Percentiles rank a stretch among this genome's conserved stretches.
Conservation (phyloP, 2,888 invertebrate genomes). For the Drosophila prostipennis region DNA sequence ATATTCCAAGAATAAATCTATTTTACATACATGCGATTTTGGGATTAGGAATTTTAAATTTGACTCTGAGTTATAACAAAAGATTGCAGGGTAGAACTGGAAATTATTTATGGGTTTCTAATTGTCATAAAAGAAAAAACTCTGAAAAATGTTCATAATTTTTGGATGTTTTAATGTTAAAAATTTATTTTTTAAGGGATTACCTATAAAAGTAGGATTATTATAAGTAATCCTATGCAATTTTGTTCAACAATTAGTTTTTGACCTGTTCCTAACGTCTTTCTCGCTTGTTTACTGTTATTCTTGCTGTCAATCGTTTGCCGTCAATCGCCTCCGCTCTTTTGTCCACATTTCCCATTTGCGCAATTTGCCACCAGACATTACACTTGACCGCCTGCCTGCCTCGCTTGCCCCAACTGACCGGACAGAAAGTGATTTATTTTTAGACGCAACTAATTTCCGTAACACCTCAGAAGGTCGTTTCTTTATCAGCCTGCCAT, state of each 20-base stretch:
- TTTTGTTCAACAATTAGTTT: not conserved
- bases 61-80: too few species aligned
- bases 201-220: too few species aligned
- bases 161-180: too few species aligned
- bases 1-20: slow-evolving; percentile 24
- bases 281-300: slow-evolving; percentile 7
- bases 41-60: not conserved
- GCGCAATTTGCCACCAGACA: slow-evolving; percentile 47
- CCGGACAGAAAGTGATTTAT: slow-evolving; percentile 56
- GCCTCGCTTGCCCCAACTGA: slow-evolving; percentile 5
- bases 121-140: not conserved
- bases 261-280: not conserved
- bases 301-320: slow-evolving; percentile 15
- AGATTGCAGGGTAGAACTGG: not conserved
- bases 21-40: not conserved
- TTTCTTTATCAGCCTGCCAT: slow-evolving; percentile 17
- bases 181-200: too few species aligned
- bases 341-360: slow-evolving; percentile 50
- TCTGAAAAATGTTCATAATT: too few species aligned
- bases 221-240: too few species aligned
- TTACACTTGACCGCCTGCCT: slow-evolving; percentile 54
- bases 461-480: slow-evolving; percentile 48
- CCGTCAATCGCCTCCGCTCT: slow-evolving; percentile 6
- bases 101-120: not conserved
- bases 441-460: slow-evolving; percentile 58